Base-by-base conservation (phyloP, 1,140 invertebrate genomes). In the Periplaneta americana region DNA sequence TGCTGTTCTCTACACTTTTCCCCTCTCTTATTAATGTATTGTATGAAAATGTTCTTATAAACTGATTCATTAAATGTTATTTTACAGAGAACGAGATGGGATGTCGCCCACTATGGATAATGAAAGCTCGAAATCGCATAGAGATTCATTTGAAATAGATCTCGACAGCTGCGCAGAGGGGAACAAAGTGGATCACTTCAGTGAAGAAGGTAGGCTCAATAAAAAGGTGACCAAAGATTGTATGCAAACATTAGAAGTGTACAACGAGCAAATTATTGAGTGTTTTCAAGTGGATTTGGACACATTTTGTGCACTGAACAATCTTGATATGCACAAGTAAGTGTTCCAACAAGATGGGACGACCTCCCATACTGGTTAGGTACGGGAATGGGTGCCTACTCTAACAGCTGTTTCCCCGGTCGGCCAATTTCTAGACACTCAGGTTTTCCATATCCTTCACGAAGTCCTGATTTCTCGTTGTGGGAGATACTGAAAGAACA, bases 101-200 rank as follows among this genome's bases (percentile, higher is more conserved):
- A 84, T 86, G 76, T 89, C 88, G 34, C 87, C 88, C 0, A 85
- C 85, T 28, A 83, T 84, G 34, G 88, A 89, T 81, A 88, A 87
- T 83, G 88, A 88, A 79, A 89, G 87, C 83, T 84, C 85, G 48
- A 89, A 89, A 82, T 89, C 88, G 36, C 82, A 83, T 22, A 86
- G 84, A 34, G 87, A 88, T 81, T 85, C 84, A 15, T 83, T 82
- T 57, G 87, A 87, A 82, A 81, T 83, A 57, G 87, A 88, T 81
- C 79, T 83, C 37, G 83, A 83, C 22, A 83, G 82, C 34, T 48
- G 81, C 81, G 80, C 13, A 78, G 82, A 82, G 80, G 84, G 77
- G 36, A 85, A 83, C 83, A 89, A 89, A 86, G 83, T 86, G 17
- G 84, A 86, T 32, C 84, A 87, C 80, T 89, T 86, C 79, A 88